These are phyloP conservation scores for Alaudala cheleensis DNA, from an alignment of 2,113 vertebrate genomes.

Conservation along the genomic window DNA sequence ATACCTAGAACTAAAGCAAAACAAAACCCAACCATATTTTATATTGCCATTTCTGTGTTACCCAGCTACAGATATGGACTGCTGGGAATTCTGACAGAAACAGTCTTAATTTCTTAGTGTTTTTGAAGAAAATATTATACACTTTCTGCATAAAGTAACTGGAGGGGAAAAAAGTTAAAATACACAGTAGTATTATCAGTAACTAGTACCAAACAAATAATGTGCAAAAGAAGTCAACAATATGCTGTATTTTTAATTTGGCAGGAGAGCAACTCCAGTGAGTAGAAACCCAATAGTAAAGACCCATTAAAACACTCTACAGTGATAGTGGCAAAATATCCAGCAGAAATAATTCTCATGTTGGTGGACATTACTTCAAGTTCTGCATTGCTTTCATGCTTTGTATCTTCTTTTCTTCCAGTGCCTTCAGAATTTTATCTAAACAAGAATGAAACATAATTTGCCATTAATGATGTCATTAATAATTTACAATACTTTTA, in stretches of 20 bases:
- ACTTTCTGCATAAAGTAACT: background rate
- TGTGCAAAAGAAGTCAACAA: background rate
- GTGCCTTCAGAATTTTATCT: conserved; percentile 75
- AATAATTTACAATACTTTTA: background rate
- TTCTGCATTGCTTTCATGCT: conserved; percentile 58
- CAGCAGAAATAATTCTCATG: background rate
- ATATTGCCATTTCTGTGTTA: background rate
- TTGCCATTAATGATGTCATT: background rate
- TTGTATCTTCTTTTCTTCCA: conserved; percentile 75
- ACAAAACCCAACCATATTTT: background rate
- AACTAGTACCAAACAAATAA: background rate
- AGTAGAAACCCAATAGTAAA: background rate
- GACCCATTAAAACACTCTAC: background rate
- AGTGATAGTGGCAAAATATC: background rate
- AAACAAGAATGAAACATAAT: conserved; percentile 21
- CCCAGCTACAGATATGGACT: background rate
- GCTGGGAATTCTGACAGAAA: background rate
- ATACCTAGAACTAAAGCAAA: background rate
- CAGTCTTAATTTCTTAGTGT: background rate
- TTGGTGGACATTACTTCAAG: conserved; percentile 46
- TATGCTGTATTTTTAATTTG: conserved; percentile 40
- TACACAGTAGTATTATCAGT: background rate
- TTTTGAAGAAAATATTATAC: background rate
- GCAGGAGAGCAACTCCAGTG: background rate
- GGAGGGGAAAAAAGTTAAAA: background rate